Conservation (phyloP, 2,113 vertebrate species). For the Campylomormyrus numenius region DNA sequence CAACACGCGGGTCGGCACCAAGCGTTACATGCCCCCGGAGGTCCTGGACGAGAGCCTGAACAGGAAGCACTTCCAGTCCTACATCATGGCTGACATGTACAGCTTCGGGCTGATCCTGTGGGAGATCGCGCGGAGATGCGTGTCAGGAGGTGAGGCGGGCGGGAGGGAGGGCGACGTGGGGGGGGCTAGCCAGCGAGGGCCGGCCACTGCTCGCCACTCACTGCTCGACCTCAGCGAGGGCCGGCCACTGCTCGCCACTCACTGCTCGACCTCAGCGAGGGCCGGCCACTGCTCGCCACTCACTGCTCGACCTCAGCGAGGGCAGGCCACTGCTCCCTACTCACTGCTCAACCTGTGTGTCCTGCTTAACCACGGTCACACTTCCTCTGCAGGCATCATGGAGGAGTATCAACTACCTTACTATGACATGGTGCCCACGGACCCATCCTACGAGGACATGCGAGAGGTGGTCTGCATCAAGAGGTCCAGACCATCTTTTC, state of each 20-base stretch:
- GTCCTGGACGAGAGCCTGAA: slow-evolving; percentile 93
- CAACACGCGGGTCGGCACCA: slow-evolving; percentile 91
- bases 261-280: neutral
- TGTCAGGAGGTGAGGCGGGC: slow-evolving; percentile 79
- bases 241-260: neutral
- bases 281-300: neutral
- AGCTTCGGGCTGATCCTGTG: slow-evolving; percentile 96
- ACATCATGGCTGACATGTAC: slow-evolving; percentile 98
- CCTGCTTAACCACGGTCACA: neutral
- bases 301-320: too few relatives aligned
- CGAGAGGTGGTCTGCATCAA: slow-evolving; percentile 89
- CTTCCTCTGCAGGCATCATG: slow-evolving; percentile 70
- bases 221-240: neutral
- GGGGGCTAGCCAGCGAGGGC: neutral
- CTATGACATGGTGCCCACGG: slow-evolving; percentile 81
- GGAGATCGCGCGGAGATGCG: slow-evolving; percentile 86
- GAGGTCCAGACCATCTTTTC: slow-evolving; percentile 81
- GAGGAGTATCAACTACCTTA: slow-evolving; percentile 95
- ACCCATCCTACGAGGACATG: slow-evolving; percentile 96
- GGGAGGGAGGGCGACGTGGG: neutral
- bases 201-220: neutral
- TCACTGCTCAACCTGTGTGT: neutral
- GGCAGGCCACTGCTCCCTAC: neutral
- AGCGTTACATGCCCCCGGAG: slow-evolving; percentile 95
- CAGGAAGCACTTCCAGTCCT: slow-evolving; percentile 88